Base-by-base conservation (phyloP, 2,797 vertebrate species). In the Halcyon badia region DNA sequence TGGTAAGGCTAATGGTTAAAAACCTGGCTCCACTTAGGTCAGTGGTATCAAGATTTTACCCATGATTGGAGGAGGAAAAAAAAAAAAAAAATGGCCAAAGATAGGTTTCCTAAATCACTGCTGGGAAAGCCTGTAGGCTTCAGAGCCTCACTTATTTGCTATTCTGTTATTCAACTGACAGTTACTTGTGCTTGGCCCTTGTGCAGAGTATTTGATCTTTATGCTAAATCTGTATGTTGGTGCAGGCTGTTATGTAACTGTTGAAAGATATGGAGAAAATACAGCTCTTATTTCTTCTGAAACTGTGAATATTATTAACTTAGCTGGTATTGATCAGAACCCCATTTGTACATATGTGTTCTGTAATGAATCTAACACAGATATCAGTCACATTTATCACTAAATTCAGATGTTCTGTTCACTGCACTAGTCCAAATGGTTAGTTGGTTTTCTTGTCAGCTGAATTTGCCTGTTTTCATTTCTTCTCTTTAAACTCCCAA, bases 11-110 rank as follows among this genome's bases (percentile, higher is more conserved):
- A 89, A 89, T 0, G 5, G 83, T 66, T 93, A 82, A 93, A 95
- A 96, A 87, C 92, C 86, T 95, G 94, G 79, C 94, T 96, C 78
- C 89, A 92, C 90, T 97, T 96, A 94, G 81, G 91, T 94, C 89
- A 89, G 94, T 84, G 94, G 95, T 90, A 96, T 95, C 90, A 90
- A 84, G 81, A 77, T 87, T 94, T 93, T 93, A 65, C 68, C 91
- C 88, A 92, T 14, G 91, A 93, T 18, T 93, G 73, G 83, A 97
- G 69, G 39, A 58, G 58, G 39, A 91, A 39, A 54, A 89, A 56
- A 52, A 37, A 81, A 21, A 51, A 49, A 60, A 83, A 61, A 57
- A 33, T 31, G 30, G 82, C 93, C 94, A 90, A 95, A 93, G 91
- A 94, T 89, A 93, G 71, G 64, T 90, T 91, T 94, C 71, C 68